Evolutionary conservation across 35 echinoderm and acorn worm species (phyloP).

Genomic region (Apostichopus californicus): DNA sequence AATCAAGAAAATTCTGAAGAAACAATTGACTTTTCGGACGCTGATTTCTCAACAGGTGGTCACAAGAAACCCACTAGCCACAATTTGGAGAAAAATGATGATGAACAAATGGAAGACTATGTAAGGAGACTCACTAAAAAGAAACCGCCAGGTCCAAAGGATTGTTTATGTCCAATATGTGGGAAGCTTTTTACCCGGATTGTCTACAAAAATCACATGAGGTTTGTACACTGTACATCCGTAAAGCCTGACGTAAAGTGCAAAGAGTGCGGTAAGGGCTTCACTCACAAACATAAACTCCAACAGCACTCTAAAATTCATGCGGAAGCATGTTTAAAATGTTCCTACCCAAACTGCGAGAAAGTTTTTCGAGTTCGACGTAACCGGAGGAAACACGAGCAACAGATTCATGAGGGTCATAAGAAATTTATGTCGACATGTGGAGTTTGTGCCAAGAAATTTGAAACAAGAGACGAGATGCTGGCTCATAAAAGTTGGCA

Average conservation of each 20-base stretch:
- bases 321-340: not conserved
- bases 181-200: not conserved
- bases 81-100: not conserved
- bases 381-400: not conserved
- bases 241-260: not conserved
- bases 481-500: not conserved
- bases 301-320: not conserved
- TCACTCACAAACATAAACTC: not conserved
- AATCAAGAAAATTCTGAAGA: not conserved
- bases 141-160: not conserved
- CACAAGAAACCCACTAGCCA: not conserved
- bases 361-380: not conserved
- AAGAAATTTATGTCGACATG: not conserved
- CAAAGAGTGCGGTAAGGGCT: not conserved
- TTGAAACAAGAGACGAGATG: not conserved
- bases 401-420: not conserved
- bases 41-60: not conserved
- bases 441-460: not conserved
- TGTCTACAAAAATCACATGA: not conserved
- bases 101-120: not conserved
- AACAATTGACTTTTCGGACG: not conserved
- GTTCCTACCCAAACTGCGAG: not conserved
- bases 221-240: not conserved
- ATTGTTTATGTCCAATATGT: not conserved
- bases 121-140: not conserved